Percentiles rank a stretch among this genome's conserved stretches.
These are phyloP conservation scores for Phalacrocorax brasilianus DNA, from an alignment of 2,113 vertebrate genomes.

Conservation along the genomic window DNA sequence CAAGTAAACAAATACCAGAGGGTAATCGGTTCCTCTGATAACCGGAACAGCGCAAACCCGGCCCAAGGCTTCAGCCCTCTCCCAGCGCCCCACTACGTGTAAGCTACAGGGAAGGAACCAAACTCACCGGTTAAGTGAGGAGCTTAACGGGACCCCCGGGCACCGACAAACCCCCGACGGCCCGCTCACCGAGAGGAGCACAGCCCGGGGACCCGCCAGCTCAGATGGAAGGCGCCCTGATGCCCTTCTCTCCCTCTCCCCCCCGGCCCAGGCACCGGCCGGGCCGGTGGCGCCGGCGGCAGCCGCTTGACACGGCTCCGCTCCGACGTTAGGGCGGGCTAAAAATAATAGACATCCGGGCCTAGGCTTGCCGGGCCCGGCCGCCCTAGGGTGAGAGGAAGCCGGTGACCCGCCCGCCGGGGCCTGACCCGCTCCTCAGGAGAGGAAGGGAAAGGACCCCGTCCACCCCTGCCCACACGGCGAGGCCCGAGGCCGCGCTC, in stretches of 20 bases:
- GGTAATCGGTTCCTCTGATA: neutral
- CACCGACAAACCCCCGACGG: rapidly evolving
- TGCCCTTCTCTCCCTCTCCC: neutral
- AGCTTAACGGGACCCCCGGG: neutral
- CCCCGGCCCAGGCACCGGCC: neutral
- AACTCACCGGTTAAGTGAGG: neutral
- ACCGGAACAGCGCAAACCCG: neutral
- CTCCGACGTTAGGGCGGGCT: neutral
- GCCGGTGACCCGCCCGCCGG: too few relatives aligned
- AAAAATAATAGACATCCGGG: conserved; percentile 29
- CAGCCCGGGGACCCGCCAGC: neutral
- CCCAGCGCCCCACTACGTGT: rapidly evolving
- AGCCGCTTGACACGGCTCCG: conserved; percentile 9
- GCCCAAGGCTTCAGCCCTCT: neutral
- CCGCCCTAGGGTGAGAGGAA: too few relatives aligned
- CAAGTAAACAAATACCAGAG: neutral
- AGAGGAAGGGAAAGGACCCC: too few relatives aligned
- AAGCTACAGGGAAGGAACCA: neutral
- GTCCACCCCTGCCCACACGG: too few relatives aligned
- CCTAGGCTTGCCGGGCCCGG: neutral
- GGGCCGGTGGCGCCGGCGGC: neutral
- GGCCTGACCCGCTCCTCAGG: too few relatives aligned
- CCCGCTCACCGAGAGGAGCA: rapidly evolving
- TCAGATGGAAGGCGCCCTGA: neutral
- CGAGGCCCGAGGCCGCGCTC: too few relatives aligned